Percentiles rank a stretch among this genome's conserved stretches.
Evolutionary conservation across 1,140 invertebrate genomes (phyloP).

Genomic region (Eubasilissa regina): DNA sequence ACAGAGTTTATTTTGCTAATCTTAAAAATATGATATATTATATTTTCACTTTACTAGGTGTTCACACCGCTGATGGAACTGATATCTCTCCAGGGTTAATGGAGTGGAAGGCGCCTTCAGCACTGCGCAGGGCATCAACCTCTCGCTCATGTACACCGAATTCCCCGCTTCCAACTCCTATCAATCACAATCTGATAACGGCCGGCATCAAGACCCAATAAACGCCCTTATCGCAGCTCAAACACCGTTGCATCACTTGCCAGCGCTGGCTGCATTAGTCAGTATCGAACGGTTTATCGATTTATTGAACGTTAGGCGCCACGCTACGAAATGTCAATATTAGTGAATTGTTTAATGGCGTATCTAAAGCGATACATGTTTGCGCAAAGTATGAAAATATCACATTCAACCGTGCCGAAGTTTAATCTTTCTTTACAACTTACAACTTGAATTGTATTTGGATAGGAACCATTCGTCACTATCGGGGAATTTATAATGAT

Average conservation of each 20-base stretch:
- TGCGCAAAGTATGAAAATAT: background rate
- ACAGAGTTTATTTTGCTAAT: too few species aligned
- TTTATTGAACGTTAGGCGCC: conserved; percentile 43
- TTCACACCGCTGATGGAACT: conserved; percentile 22
- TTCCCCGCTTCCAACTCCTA: background rate
- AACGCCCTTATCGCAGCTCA: conserved; percentile 5
- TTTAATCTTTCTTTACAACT: too few species aligned
- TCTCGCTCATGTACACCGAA: background rate
- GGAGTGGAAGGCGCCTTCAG: background rate
- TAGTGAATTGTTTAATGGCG: conserved; percentile 33
- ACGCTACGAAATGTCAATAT: conserved; percentile 30
- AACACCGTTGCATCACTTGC: conserved; percentile 35
- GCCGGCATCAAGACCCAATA: conserved; percentile 29
- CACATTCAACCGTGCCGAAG: background rate
- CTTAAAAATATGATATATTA: too few species aligned
- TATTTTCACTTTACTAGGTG: conserved; percentile 14
- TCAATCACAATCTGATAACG: conserved; percentile 28
- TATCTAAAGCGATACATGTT: background rate
- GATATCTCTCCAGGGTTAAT: conserved; percentile 22
- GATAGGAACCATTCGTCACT: too few species aligned
- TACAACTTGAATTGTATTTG: too few species aligned
- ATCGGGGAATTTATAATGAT: too few species aligned
- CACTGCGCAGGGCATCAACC: conserved; percentile 25
- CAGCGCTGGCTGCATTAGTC: conserved; percentile 1
- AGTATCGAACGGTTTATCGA: conserved; percentile 29